Evolutionary conservation across 2,888 invertebrate genomes (phyloP).

Genomic region (Rhaphigaster nebulosa): DNA sequence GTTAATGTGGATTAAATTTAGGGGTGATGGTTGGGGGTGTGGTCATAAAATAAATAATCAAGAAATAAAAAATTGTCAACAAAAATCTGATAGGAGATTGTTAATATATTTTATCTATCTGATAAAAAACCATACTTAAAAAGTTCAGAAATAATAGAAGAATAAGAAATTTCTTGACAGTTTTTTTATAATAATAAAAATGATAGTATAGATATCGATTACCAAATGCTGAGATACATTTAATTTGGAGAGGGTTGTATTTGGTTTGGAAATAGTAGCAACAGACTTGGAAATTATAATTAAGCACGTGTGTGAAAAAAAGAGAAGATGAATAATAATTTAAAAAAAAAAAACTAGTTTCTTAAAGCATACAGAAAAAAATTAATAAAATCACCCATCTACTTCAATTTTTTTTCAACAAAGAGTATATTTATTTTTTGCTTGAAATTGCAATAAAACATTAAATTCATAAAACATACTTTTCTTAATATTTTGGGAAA

Average conservation of each 20-base stretch:
- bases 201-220: too few relatives aligned
- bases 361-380: not conserved
- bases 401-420: not conserved
- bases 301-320: not conserved
- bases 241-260: not conserved
- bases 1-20: too few relatives aligned
- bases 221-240: not conserved
- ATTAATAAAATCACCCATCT: not conserved
- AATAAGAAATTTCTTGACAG: not conserved
- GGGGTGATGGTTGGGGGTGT: too few relatives aligned
- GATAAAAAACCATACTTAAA: not conserved
- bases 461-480: not conserved
- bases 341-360: not conserved
- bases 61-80: too few relatives aligned
- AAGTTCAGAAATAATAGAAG: not conserved
- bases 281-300: not conserved
- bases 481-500: too few relatives aligned
- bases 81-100: too few relatives aligned
- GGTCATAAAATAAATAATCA: too few relatives aligned
- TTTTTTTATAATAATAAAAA: not conserved
- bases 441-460: not conserved
- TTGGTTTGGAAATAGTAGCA: not conserved
- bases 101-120: too few relatives aligned
- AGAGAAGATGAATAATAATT: not conserved
- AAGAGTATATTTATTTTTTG: not conserved